Evolutionary conservation across 35 echinoderm and acorn worm genomes (phyloP).

Genomic region (Chiridota heheva): DNA sequence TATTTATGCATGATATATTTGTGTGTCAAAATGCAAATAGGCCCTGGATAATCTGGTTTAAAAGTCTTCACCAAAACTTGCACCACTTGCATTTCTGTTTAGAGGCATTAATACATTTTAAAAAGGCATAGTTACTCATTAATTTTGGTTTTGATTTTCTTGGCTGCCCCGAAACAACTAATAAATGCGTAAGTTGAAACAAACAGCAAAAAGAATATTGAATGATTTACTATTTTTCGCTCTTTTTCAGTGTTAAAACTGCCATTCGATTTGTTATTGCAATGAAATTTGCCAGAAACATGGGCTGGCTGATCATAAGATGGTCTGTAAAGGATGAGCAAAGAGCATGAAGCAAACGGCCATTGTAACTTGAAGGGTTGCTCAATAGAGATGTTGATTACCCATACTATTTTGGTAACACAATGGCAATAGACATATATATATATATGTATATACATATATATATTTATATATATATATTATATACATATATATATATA

Average conservation of each 20-base stretch:
- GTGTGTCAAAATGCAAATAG: no score
- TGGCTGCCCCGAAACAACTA: no score
- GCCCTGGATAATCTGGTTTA: no score
- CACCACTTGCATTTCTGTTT: no score
- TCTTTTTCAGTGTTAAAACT: constrained; percentile 19
- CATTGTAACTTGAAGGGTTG: no score
- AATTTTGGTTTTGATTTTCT: no score
- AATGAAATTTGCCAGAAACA: constrained; percentile 22
- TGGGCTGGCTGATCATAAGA: constrained; percentile 14
- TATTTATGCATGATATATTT: no score
- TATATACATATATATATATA: neutral
- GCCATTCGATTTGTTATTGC: constrained; percentile 36
- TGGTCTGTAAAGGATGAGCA: neutral
- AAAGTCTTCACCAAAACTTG: no score
- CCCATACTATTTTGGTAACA: constrained; percentile 36
- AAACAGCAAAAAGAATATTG: no score
- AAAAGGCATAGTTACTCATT: no score
- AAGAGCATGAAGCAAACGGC: neutral
- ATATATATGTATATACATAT: constrained; percentile 40
- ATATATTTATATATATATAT: neutral
- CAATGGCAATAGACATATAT: constrained; percentile 22
- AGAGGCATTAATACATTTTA: no score
- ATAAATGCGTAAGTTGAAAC: no score
- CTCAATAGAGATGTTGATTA: neutral
- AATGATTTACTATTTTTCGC: neutral